Evolutionary conservation across 2,797 vertebrate genomes (phyloP).

Genomic region (Propithecus deckenii): DNA sequence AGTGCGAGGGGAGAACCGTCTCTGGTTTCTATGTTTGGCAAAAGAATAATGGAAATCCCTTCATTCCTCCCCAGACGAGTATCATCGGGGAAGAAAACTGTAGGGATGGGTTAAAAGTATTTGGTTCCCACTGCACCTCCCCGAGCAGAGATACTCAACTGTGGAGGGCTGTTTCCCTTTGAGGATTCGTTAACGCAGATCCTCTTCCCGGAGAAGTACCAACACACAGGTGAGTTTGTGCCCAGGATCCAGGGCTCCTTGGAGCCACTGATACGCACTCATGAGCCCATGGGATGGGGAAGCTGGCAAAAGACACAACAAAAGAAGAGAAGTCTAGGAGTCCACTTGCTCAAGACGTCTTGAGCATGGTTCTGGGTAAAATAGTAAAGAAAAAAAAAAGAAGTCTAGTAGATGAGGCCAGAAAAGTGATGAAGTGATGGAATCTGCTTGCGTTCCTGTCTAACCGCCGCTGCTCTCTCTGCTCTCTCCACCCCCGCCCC

Average conservation of each 20-base stretch:
- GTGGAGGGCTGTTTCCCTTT: background rate
- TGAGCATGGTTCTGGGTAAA: too few relatives aligned
- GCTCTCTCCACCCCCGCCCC: background rate
- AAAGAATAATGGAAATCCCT: background rate
- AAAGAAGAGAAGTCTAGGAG: too few relatives aligned
- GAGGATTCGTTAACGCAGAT: background rate
- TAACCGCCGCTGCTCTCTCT: background rate
- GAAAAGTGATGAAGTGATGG: background rate
- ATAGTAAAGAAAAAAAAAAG: too few relatives aligned
- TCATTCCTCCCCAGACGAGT: background rate
- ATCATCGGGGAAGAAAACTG: background rate
- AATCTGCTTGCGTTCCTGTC: background rate
- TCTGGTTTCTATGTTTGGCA: background rate
- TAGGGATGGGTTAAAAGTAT: background rate
- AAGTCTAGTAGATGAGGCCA: rapidly evolving
- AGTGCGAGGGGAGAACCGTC: rapidly evolving
- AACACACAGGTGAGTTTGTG: background rate
- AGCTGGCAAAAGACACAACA: background rate
- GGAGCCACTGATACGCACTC: background rate
- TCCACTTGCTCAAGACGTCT: too few relatives aligned
- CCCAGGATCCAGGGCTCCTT: background rate
- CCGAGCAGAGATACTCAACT: background rate
- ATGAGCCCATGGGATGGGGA: background rate
- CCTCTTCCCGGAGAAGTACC: background rate
- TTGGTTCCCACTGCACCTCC: background rate